Base-by-base conservation (phyloP, 1,140 invertebrate species). In the Agrilus planipennis region DNA sequence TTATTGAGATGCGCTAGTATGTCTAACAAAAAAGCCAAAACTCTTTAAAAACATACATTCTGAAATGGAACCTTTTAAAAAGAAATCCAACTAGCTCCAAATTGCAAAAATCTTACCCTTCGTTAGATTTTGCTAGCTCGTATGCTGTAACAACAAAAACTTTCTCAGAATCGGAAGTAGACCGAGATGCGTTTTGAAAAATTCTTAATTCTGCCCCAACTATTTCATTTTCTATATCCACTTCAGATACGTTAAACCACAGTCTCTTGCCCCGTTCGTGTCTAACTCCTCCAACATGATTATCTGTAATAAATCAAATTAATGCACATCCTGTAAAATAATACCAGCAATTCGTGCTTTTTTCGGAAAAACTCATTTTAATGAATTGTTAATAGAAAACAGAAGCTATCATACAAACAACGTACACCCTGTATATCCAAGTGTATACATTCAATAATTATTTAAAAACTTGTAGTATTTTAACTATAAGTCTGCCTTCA, bases 161-260 rank as follows among this genome's bases (percentile, higher is more conserved):
- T 14, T 58, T 44, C n/a, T 45, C 20, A 4, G 45, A 27, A 28
- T 52, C 46, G 4, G 50, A 32, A 15, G 52, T 50, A 25, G 50
- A 53, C 49, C 55, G 53, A 10, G 51, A 52, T 19, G 49, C 51
- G 39, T 71, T 73, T 47, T 87, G 80, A 60, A 83, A 92, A 1
- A 95, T 65, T 25, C 87, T 69, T 10, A 95, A 62, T 62, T 94
- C 89, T 1, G 88, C 87, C 31, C 80, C 79, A 19, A 91, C 76
- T 14, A 93, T 74, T 5, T 74, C 75, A 51, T 90, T 84, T 39
- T 79, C 79, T 3, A 69, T 60, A 2, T 85, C 77, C 5, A 92
- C 77, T 54, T 92, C 86, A 3, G 79, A 75, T 6, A 91, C 79
- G 60, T 94, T 87, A 61, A 96, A 96, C 84, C 85, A 94, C 11